These are phyloP conservation scores for Mythimna vitellina DNA, from an alignment of 2,888 invertebrate genomes.

Conservation along the genomic window DNA sequence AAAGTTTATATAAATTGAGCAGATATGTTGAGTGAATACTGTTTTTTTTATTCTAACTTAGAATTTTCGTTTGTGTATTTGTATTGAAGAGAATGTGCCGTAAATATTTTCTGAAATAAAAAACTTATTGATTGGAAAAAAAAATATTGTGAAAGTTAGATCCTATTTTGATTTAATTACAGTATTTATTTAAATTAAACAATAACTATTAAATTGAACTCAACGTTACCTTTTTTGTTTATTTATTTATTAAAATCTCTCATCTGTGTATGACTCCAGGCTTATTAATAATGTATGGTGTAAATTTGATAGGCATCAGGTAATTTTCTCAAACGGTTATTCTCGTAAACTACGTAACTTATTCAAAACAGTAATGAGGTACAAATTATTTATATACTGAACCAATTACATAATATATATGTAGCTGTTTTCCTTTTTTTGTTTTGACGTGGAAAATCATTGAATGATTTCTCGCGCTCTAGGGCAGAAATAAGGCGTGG, in stretches of 20 bases:
- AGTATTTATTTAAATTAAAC: constrained; percentile 13
- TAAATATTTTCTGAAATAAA: neutral
- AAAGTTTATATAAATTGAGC: constrained; percentile 1
- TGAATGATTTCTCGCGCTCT: too few species aligned
- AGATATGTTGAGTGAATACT: neutral
- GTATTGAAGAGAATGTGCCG: neutral
- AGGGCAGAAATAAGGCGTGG: too few species aligned
- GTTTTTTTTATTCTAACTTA: neutral
- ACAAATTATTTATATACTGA: neutral
- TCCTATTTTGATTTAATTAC: constrained; percentile 3
- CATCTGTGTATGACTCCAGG: constrained; percentile 18
- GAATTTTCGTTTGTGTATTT: neutral
- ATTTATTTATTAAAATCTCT: constrained; percentile 27
- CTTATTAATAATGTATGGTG: constrained; percentile 43
- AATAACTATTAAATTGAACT: constrained; percentile 1
- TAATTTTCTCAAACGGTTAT: constrained; percentile 31
- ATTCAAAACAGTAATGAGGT: constrained; percentile 1
- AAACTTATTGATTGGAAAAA: neutral
- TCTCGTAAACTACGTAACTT: too few species aligned
- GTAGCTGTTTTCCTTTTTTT: too few species aligned
- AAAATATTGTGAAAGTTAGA: neutral
- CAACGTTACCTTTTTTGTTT: constrained; percentile 11
- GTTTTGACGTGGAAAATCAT: too few species aligned
- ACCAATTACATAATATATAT: too few species aligned
- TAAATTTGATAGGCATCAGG: constrained; percentile 37